A percentile compares a stretch with the other conserved stretches of the same genome.
Evolutionary conservation across 1,140 invertebrate species (phyloP).

Genomic region (Adelges cooleyi): DNA sequence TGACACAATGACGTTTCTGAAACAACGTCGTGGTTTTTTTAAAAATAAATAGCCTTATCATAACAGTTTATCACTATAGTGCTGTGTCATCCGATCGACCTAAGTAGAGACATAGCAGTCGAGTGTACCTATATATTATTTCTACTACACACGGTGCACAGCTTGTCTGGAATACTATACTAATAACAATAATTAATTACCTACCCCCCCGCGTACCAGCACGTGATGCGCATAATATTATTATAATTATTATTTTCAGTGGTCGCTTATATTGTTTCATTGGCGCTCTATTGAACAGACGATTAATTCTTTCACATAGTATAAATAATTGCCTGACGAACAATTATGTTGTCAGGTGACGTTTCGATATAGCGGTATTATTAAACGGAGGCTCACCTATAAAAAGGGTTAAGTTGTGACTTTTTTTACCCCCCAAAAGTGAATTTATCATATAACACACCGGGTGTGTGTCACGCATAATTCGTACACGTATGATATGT

Average conservation of each 20-base stretch:
- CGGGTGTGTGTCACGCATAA: constrained; percentile 14
- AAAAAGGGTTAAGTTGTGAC: constrained; percentile 21
- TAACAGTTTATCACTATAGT: no score
- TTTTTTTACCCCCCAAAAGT: background rate
- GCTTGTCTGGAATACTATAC: background rate
- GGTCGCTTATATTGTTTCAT: background rate
- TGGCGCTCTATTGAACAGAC: background rate
- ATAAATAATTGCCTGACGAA: constrained; percentile 16
- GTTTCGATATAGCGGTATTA: constrained; percentile 11
- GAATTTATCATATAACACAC: constrained; percentile 13
- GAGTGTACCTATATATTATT: no score
- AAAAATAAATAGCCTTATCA: no score
- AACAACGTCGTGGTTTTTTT: no score
- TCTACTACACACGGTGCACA: no score
- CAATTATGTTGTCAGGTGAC: constrained; percentile 22
- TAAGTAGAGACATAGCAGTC: background rate
- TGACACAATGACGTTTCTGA: no score
- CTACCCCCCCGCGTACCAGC: background rate
- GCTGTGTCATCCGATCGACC: constrained; percentile 18
- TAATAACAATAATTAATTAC: constrained; percentile 13
- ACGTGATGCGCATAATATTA: background rate
- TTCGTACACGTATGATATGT: background rate
- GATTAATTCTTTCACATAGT: background rate
- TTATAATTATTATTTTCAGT: background rate
- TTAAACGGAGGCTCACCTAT: constrained; percentile 17